phyloP scores from a whole-genome alignment of 2,113 vertebrate species.

The Clupea harengus region DNA sequence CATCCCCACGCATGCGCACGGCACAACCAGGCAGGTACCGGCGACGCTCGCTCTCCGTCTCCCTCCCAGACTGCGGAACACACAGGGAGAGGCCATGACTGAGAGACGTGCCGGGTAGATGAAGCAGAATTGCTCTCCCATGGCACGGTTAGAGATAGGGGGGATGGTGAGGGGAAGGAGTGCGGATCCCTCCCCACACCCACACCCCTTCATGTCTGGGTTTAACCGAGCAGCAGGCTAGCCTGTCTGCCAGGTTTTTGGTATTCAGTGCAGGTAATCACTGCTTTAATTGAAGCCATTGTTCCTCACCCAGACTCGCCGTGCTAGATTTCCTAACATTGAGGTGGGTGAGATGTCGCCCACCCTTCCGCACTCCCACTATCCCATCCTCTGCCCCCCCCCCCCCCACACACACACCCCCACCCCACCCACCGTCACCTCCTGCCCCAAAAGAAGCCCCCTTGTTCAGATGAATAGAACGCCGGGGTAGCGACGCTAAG shows the following conservation, averaged over 20 bases:
- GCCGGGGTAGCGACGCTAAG: background rate
- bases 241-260: background rate
- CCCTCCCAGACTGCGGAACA: background rate
- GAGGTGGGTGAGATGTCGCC: background rate
- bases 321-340: background rate
- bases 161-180: background rate
- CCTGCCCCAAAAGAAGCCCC: background rate
- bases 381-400: background rate
- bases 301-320: background rate
- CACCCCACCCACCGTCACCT: background rate
- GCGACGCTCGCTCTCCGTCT: background rate
- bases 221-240: background rate
- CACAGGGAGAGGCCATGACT: background rate
- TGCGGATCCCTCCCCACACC: background rate
- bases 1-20: background rate
- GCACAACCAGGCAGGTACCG: background rate
- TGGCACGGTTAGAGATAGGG: background rate
- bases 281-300: background rate
- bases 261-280: slow-evolving; percentile 5
- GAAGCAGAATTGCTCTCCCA: background rate
- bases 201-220: background rate
- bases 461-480: slow-evolving; percentile 3
- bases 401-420: no score
- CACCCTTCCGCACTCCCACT: background rate
- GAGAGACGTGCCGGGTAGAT: background rate